Conservation (phyloP, 2,797 vertebrate species). For the Alectoris magna region DNA sequence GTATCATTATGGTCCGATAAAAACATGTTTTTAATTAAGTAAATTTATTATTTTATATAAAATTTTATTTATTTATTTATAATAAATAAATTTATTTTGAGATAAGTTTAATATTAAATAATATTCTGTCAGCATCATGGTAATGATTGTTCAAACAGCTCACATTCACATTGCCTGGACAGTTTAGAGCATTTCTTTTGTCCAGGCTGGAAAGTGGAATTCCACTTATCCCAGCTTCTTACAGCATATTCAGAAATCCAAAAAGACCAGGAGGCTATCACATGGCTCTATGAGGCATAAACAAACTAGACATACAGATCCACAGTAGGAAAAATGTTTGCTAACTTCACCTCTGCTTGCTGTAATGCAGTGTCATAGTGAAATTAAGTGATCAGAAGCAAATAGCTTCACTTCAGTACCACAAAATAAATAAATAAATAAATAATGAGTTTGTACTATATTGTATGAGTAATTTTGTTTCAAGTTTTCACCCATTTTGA, state of each 20-base stretch:
- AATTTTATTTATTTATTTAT: neutral
- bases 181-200: neutral
- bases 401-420: neutral
- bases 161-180: neutral
- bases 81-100: neutral
- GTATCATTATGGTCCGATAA: neutral
- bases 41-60: neutral
- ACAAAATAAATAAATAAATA: neutral
- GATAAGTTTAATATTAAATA: neutral
- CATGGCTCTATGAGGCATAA: neutral
- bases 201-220: neutral
- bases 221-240: neutral
- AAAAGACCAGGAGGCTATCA: neutral
- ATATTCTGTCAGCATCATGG: neutral
- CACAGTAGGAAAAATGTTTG: neutral
- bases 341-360: neutral
- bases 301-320: neutral
- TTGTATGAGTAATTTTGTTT: neutral
- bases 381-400: neutral
- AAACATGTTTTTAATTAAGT: neutral
- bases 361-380: neutral
- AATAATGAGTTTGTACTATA: neutral
- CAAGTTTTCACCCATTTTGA: neutral
- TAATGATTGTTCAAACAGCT: neutral
- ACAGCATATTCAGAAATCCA: neutral